Percentiles rank a stretch among this genome's conserved stretches.
Conservation (phyloP, 2,888 invertebrate species). For the Mylabris sibirica region DNA sequence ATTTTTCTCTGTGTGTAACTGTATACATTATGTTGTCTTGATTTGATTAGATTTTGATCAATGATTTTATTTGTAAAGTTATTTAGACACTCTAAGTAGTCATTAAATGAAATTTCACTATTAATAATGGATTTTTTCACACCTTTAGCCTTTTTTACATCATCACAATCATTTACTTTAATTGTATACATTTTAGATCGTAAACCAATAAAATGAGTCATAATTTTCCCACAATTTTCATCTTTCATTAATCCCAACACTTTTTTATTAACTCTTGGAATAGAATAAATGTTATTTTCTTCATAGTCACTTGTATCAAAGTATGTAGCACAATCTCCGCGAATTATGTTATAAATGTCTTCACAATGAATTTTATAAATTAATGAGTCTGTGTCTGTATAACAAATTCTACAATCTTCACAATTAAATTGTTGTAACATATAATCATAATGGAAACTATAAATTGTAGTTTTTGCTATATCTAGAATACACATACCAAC, state of each 20-base stretch:
- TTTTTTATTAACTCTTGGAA: background rate
- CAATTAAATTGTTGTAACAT: slow-evolving; percentile 31
- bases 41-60: no score
- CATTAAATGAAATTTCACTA: no score
- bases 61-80: no score
- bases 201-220: background rate
- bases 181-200: background rate
- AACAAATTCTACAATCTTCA: slow-evolving; percentile 33
- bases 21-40: no score
- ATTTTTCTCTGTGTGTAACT: no score
- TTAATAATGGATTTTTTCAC: no score
- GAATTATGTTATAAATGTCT: no score
- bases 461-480: slow-evolving; percentile 55
- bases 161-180: no score
- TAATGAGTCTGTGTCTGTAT: slow-evolving; percentile 23
- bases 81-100: no score
- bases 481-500: slow-evolving; percentile 56
- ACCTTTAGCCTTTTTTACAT: no score
- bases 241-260: background rate
- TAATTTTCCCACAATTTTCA: background rate
- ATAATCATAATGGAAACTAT: slow-evolving; percentile 53
- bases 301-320: no score
- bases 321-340: no score
- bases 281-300: background rate
- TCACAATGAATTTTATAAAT: background rate